Evolutionary conservation across 1,140 invertebrate species (phyloP).

Genomic region (Batillaria attramentaria): DNA sequence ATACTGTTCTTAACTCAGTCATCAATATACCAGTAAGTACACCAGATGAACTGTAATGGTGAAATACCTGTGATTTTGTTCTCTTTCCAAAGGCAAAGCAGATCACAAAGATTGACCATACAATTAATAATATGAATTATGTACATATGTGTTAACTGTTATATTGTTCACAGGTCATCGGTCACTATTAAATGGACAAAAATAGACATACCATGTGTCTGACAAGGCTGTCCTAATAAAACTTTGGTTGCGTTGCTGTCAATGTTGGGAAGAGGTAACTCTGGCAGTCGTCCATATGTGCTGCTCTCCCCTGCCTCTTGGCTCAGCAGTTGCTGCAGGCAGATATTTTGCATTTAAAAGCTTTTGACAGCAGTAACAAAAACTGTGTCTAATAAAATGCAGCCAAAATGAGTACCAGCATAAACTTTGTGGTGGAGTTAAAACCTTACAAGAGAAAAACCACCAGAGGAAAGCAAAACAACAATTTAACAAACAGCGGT

Average conservation of each 20-base stretch:
- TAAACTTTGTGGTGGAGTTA: background rate
- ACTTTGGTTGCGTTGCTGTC: slow-evolving; percentile 80
- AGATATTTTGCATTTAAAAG: background rate
- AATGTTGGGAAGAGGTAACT: slow-evolving; percentile 80
- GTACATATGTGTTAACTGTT: background rate
- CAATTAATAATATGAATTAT: too few species aligned
- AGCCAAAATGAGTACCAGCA: background rate
- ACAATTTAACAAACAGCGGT: background rate
- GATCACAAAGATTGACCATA: too few species aligned
- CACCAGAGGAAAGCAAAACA: background rate
- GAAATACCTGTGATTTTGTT: background rate
- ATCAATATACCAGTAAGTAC: background rate
- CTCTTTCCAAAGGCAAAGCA: background rate
- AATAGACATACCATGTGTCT: slow-evolving; percentile 43
- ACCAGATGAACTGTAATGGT: background rate
- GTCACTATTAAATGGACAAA: background rate
- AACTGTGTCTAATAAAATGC: background rate
- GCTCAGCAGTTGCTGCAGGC: slow-evolving; percentile 60
- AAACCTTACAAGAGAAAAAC: background rate
- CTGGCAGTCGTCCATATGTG: slow-evolving; percentile 73
- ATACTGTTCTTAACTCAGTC: background rate
- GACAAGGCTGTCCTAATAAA: slow-evolving; percentile 70
- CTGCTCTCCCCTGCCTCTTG: slow-evolving; percentile 69
- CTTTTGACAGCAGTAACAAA: too few species aligned
- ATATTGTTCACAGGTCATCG: background rate